Conservation (phyloP, 92 coral and sea anemone species). For the Siderastrea siderea region DNA sequence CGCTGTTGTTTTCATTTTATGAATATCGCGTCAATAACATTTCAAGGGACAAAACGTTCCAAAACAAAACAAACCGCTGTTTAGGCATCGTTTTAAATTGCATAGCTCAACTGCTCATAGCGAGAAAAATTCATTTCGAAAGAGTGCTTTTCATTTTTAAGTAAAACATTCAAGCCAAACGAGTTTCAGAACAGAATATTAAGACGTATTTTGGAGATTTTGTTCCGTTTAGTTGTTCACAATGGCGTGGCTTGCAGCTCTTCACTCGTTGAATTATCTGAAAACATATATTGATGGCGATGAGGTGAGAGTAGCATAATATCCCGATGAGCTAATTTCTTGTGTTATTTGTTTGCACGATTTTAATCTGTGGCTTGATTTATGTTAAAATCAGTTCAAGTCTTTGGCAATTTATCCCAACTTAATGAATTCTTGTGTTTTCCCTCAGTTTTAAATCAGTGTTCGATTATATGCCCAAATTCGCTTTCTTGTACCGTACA, state of each 20-base stretch:
- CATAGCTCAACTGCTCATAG: background rate
- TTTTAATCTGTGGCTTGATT: background rate
- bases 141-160: background rate
- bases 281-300: constrained; percentile 78
- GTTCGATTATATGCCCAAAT: background rate
- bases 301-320: constrained; percentile 61
- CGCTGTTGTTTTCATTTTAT: background rate
- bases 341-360: background rate
- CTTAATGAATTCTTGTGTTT: background rate
- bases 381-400: background rate
- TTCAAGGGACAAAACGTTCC: background rate
- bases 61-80: background rate
- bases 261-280: constrained; percentile 78
- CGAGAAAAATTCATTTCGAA: too few species aligned
- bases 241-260: constrained; percentile 88
- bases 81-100: background rate
- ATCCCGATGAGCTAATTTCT: background rate
- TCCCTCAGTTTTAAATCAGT: background rate
- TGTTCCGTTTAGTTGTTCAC: background rate
- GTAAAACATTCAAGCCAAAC: background rate
- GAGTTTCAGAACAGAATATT: too few species aligned
- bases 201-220: background rate
- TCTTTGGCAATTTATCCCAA: too few species aligned
- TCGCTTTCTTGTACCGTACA: background rate
- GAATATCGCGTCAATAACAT: background rate